Evolutionary conservation across 2,888 invertebrate genomes (phyloP).

Genomic region (Steinernema carpocapsae): DNA sequence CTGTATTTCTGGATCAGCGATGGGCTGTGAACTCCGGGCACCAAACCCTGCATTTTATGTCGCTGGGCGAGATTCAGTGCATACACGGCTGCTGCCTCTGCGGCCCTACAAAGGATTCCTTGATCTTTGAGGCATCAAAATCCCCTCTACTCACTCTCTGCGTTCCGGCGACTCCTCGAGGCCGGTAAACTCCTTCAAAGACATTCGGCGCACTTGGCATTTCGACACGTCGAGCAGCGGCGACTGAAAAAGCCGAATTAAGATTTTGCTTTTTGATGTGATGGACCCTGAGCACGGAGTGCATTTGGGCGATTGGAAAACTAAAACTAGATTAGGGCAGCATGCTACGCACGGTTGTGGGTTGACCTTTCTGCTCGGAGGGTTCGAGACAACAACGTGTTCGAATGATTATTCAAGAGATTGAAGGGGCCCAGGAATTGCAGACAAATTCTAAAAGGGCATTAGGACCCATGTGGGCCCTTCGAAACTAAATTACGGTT

Average conservation of each 20-base stretch:
- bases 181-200: slow-evolving; percentile 62
- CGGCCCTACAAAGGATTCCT: neutral
- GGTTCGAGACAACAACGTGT: too few relatives aligned
- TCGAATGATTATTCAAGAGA: too few relatives aligned
- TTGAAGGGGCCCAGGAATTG: too few relatives aligned
- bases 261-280: neutral
- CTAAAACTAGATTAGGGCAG: slow-evolving; percentile 31
- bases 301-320: slow-evolving; percentile 1
- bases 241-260: slow-evolving; percentile 15
- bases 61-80: slow-evolving; percentile 15
- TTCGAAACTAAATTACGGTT: too few relatives aligned
- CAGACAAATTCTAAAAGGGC: too few relatives aligned
- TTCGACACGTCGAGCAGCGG: slow-evolving; percentile 29
- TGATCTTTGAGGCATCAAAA: neutral
- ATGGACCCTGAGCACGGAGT: neutral
- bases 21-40: neutral
- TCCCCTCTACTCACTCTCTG: neutral
- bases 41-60: neutral
- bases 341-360: slow-evolving; percentile 18
- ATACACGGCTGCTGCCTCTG: neutral
- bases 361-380: too few relatives aligned
- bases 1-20: slow-evolving; percentile 25
- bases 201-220: slow-evolving; percentile 57
- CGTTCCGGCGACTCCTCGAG: slow-evolving; percentile 46
- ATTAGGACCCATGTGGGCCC: too few relatives aligned